These are phyloP conservation scores for Pentalonia nigronervosa DNA, from an alignment of 1,140 invertebrate genomes.

Conservation along the genomic window DNA sequence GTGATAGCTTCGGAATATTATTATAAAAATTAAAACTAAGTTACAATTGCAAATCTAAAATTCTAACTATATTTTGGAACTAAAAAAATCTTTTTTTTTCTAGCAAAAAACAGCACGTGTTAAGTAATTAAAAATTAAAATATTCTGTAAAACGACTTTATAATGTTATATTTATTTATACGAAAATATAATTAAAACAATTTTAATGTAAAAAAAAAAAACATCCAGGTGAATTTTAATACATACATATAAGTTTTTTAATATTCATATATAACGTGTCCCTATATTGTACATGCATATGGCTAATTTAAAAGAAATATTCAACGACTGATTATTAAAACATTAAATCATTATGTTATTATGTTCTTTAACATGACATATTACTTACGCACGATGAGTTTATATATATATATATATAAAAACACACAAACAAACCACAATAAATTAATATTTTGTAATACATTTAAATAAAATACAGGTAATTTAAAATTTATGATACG, in stretches of 20 bases:
- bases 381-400: too few species aligned
- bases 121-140: not conserved
- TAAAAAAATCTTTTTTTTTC: too few species aligned
- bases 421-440: not conserved
- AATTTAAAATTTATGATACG: too few species aligned
- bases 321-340: not conserved
- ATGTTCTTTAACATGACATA: not conserved
- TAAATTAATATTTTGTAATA: not conserved
- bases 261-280: not conserved
- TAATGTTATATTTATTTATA: constrained; percentile 18
- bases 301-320: not conserved
- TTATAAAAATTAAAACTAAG: not conserved
- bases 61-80: not conserved
- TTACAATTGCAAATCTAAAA: not conserved
- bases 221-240: not conserved
- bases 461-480: too few species aligned
- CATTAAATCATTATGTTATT: not conserved
- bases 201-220: not conserved
- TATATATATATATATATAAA: not conserved
- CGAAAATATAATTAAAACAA: not conserved
- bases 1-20: not conserved
- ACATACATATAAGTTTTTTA: not conserved
- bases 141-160: not conserved
- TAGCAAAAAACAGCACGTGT: not conserved
- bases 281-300: not conserved